These are phyloP conservation scores for Dicranocentrus wangi DNA, from an alignment of 2,888 invertebrate species.

Conservation along the genomic window DNA sequence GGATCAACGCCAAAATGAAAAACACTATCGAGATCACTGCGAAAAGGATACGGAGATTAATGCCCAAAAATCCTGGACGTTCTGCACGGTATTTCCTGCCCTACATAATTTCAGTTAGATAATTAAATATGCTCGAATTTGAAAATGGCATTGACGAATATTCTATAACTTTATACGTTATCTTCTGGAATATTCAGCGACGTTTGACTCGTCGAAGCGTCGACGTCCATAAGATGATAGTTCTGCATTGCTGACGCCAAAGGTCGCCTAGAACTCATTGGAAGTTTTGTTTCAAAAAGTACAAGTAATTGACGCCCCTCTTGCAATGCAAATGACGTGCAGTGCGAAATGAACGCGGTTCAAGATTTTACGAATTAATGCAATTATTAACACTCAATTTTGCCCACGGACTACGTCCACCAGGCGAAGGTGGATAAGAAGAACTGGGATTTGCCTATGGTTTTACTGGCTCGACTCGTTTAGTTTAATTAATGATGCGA, in stretches of 20 bases:
- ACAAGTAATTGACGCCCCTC: too few relatives aligned
- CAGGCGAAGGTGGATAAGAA: too few relatives aligned
- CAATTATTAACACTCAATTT: too few relatives aligned
- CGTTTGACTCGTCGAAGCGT: conserved; percentile 40
- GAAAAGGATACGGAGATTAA: conserved; percentile 45
- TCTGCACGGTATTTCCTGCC: conserved; percentile 44
- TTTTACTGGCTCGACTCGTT: too few relatives aligned
- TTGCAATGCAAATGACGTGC: too few relatives aligned
- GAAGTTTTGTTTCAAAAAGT: too few relatives aligned
- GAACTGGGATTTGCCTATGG: too few relatives aligned
- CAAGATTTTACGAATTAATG: too few relatives aligned
- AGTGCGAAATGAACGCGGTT: too few relatives aligned
- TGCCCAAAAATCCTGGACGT: conserved; percentile 19
- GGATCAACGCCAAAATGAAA: conserved; percentile 49
- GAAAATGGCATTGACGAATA: background rate
- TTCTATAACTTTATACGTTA: too few relatives aligned
- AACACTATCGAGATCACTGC: conserved; percentile 46
- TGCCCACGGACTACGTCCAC: too few relatives aligned
- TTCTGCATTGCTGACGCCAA: conserved; percentile 46
- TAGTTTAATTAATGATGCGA: too few relatives aligned
- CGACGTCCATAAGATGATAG: conserved; percentile 52
- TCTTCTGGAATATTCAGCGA: conserved; percentile 53
- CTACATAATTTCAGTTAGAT: conserved; percentile 17
- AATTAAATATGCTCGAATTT: background rate
- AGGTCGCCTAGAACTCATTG: conserved; percentile 45